Evolutionary conservation across 2,888 invertebrate genomes (phyloP), one percentile per base, ranked within the genome.

Genomic region (Ophioninae sp.): DNA sequence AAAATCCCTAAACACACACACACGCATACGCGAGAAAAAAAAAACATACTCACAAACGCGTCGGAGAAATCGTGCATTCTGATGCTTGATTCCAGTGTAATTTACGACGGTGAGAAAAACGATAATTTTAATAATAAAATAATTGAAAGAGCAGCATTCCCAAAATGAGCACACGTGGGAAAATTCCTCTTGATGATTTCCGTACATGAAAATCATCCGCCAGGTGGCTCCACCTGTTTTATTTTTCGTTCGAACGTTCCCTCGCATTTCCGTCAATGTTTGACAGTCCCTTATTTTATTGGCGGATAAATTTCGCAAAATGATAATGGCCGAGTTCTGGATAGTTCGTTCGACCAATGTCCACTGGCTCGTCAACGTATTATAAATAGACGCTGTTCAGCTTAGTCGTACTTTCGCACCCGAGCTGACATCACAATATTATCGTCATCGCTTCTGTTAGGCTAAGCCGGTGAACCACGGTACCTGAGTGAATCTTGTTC

Each of bases 101-200:
- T 57, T 74, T 7, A 64, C 75, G 23, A 76, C 56, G 10, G 57
- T 39, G 7, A 74, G n/a, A 8, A 74, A 23, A 3, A 83, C 41
- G 20, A 83, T n/a, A 13, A 85, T 13, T 64, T 79, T 85, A 8
- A 76, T 56, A 13, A 64, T 72, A 59, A 85, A 59, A 68, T 61
- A 64, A 41, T 59, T 81, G 6, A 77, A 69, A 39, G 73, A 68
- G n/a, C 65, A n/a, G 13, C 30, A 50, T 20, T 67, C 75, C 7
- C 65, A 70, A n/a, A 64, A 37, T 6, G 69, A 23, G 62, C 39
- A 62, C 21, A 59, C 44, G 5, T 10, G 8, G 62, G 72, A n/a
- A 17, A 72, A 56, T 64, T 61, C 37, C 20, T 74, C 39, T 20
- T 64, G 50, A 50, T 17, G 61, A 65, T 70, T 59, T 61, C 57